Base-by-base conservation (phyloP, 2,113 vertebrate species). In the Dunckerocampus dactyliophorus region DNA sequence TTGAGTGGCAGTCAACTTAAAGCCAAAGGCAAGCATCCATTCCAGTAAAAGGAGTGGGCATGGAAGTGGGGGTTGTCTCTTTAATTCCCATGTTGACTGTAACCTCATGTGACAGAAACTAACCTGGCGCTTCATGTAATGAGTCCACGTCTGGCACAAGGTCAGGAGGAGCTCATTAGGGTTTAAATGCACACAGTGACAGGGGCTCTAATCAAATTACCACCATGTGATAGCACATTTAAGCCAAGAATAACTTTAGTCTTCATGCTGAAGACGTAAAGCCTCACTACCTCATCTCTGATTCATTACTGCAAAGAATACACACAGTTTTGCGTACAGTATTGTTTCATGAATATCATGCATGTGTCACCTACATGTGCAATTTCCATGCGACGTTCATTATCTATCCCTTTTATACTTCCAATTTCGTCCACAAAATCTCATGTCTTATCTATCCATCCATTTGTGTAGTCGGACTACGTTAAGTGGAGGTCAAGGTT, bases 91-190 rank as follows among this genome's bases (percentile, higher is more conserved):
- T 52, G 37, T 59, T 82, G 81, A 84, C 55, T 46, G 8, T 73
- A 77, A 85, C 64, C 39, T 39, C 63, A 74, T 80, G 69, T 80
- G 86, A 88, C 86, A 83, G 77, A 75, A 39, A 74, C 72, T 83
- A 78, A 83, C 76, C 74, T 57, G 24, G 57, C 15, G 42, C 64
- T 63, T 62, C 64, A 72, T 54, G 63, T 85, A 86, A 86, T 77
- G 79, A 83, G 61, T 62, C 16, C 55, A 46, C n/a, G 69, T 72
- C 67, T 79, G 66, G 52, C 45, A 22, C 59, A 39, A 58, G 70
- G 74, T 82, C 66, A 72, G 66, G 72, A 74, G 72, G 60, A 47
- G 65, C 57, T 70, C 64, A 75, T 82, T 82, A 71, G 6, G 52
- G 49, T 48, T 39, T 49, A 66, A 67, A 62, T 11, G 45, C 59